Conservation (phyloP, 2,797 vertebrate genomes). For the Hypotaenidia philippensis region DNA sequence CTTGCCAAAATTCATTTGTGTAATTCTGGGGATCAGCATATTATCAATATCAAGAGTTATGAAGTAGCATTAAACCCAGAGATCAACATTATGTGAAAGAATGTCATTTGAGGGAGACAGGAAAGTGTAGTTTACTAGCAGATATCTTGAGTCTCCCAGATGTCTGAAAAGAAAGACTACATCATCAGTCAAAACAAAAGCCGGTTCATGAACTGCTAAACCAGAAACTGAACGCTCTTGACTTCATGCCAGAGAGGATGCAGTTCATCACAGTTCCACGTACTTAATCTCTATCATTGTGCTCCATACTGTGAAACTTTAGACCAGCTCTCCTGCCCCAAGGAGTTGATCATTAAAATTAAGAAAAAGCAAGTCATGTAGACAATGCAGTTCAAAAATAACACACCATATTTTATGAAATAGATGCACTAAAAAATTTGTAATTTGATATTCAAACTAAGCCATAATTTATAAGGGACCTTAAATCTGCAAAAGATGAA, state of each 20-base stretch:
- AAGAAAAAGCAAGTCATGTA: constrained; percentile 41
- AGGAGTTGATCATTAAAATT: constrained; percentile 55
- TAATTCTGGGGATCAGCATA: not conserved
- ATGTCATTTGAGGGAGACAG: not conserved
- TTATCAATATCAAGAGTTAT: not conserved
- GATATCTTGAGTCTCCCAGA: constrained; percentile 35
- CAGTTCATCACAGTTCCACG: constrained; percentile 62
- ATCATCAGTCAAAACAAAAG: constrained; percentile 60
- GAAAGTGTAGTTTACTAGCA: not conserved
- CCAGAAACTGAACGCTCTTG: constrained; percentile 57
- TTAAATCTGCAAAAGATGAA: not conserved
- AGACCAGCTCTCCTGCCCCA: constrained; percentile 46
- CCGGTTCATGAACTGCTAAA: constrained; percentile 55
- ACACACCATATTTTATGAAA: constrained; percentile 20
- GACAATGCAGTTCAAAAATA: constrained; percentile 49
- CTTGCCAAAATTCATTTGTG: not conserved
- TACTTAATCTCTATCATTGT: constrained; percentile 61
- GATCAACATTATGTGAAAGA: not conserved
- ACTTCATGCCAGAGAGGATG: constrained; percentile 60
- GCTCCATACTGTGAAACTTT: constrained; percentile 47
- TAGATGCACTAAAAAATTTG: not conserved
- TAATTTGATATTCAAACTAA: constrained; percentile 6
- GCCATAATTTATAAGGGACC: not conserved
- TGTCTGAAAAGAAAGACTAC: constrained; percentile 51
- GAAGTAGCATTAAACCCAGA: not conserved